Evolutionary conservation across 2,797 vertebrate genomes (phyloP), one percentile per base, ranked within the genome.

Genomic region (Ispidina lecontei): DNA sequence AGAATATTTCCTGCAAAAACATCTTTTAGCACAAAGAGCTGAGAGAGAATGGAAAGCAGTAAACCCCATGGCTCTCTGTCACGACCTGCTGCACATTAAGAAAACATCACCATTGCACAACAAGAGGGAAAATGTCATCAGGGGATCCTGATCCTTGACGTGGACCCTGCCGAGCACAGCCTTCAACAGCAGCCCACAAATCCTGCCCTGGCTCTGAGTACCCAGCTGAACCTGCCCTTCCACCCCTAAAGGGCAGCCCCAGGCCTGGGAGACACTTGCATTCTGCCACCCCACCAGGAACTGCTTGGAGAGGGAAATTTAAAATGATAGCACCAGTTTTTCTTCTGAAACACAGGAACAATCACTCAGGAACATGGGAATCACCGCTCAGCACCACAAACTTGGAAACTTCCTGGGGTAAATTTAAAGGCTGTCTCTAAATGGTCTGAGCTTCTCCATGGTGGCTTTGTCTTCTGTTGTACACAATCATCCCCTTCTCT

Each of bases 371-470:
- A 79, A 58, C 10, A 2, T 13, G 23, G 73, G 58, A 91, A 72
- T 58, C 7, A 9, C 58, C 33, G 39, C 18, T n/a, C 9, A 7
- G 54, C 67, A 70, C 26, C 9, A 3, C 20, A 39, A 54, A 71
- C 46, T 60, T 88, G 29, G 56, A 18, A 46, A 58, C 29, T 68
- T 74, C 5, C 28, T 1, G 1, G 10, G 21, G 25, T 64, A 33
- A 90, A 75, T 75, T 59, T 79, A 21, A 14, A 35, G 29, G 3
- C 29, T 56, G 52, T 25, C 46, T 81, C 33, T 47, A 60, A 79
- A 75, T 0, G 0, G 10, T 39, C 49, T 20, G 44, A 64, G 19
- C 52, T 46, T 69, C 55, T 65, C 37, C 1, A 0, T 2, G 3
- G 29, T 18, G 47, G 15, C 77, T 82, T 70, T 51, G 41, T 52